These are phyloP conservation scores for Hydrotaea cyrtoneurina DNA, from an alignment of 2,888 invertebrate genomes.

Conservation along the genomic window DNA sequence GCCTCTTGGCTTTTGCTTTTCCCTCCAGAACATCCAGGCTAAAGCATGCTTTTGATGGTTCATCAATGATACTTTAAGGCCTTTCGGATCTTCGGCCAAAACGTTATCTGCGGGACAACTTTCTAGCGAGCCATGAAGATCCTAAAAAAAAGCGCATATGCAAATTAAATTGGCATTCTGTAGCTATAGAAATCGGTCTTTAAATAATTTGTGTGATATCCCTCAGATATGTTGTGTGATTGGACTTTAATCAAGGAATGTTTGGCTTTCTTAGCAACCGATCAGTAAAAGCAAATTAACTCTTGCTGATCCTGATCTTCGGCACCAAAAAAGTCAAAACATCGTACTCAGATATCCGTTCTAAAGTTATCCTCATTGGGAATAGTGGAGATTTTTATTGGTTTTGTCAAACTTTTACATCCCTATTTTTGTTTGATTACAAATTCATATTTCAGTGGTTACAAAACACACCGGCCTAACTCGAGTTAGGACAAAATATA, in stretches of 20 bases:
- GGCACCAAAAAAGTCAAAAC: constrained; percentile 49
- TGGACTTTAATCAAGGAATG: constrained; percentile 71
- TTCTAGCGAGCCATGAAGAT: constrained; percentile 86
- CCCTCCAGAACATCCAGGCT: constrained; percentile 94
- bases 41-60: constrained; percentile 92
- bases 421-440: too few relatives aligned
- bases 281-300: constrained; percentile 73
- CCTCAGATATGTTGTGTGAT: constrained; percentile 66
- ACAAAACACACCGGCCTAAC: too few relatives aligned
- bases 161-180: neutral
- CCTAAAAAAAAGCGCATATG: constrained; percentile 72
- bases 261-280: constrained; percentile 42
- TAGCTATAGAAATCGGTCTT: neutral
- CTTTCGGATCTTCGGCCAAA: constrained; percentile 83
- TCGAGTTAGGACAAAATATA: too few relatives aligned
- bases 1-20: constrained; percentile 91
- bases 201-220: neutral
- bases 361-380: constrained; percentile 73
- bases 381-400: neutral
- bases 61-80: constrained; percentile 87
- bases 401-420: too few relatives aligned
- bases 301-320: constrained; percentile 69
- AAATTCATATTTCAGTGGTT: too few relatives aligned
- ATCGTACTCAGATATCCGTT: constrained; percentile 77
- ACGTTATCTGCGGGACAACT: constrained; percentile 85